Base-by-base conservation (phyloP, 1,140 invertebrate genomes). In the Charaxes varanes region DNA sequence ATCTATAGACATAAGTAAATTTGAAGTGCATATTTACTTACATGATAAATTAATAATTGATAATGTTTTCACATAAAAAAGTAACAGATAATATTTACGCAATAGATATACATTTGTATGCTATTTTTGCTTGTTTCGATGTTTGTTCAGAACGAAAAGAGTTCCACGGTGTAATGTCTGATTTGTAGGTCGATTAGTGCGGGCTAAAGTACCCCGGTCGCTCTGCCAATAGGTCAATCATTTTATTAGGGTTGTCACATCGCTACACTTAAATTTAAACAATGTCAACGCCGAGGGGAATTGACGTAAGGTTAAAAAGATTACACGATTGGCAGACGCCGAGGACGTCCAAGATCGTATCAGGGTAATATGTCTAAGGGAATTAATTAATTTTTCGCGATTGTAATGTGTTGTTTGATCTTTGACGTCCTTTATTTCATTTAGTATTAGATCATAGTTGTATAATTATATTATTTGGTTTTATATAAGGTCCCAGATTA, bases 181-280 rank as follows among this genome's bases (percentile, higher is more conserved):
- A 44, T 43, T 46, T 44, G 51, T 40, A 44, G 44, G 59, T 66
- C 76, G 72, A 79, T 77, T 72, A 77, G 68, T 62, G 59, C 45
- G 54, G 58, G 58, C 56, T 50, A 56, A 41, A 41, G 57, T 65
- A 62, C 51, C 48, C 47, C 54, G 57, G 54, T 31, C 52, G 48
- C 35, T n/a, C n/a, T 53, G 63, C 63, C 72, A 64, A 70, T 71
- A 53, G 42, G 45, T 55, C 48, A 60, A 71, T 55, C 41, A 52
- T 53, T 44, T 43, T 41, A 30, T 30, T 56, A 78, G 73, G 70
- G 73, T 38, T 77, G 55, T 16, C 42, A 37, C 19, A 30, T 41
- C 41, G 44, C 15, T 15, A 32, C 17, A n/a, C 15, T 38, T 47
- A 34, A 24, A 11, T 46, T 27, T 12, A 27, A 45, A 27, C 17